Conservation (phyloP, 2,797 vertebrate species). For the Pangasius sanitwongsei region DNA sequence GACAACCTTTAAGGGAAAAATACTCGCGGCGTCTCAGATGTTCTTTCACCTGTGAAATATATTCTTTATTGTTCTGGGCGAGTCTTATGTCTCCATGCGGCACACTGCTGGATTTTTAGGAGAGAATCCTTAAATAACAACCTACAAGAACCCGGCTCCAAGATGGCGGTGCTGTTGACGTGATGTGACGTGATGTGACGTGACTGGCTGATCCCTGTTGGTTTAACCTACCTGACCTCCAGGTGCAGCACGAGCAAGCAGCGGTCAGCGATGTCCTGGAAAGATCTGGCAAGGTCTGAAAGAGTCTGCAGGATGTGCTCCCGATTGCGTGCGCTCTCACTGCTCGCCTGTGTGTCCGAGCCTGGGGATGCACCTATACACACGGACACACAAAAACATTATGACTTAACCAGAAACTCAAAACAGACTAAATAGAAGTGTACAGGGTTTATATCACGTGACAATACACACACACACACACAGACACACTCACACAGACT, state of each 20-base stretch:
- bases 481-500: not conserved
- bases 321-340: conserved; percentile 82
- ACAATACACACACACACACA: not conserved
- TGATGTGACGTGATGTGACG: not conserved
- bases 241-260: conserved; percentile 92
- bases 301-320: conserved; percentile 95
- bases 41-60: not conserved
- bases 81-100: not conserved
- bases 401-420: not conserved
- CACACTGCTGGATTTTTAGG: not conserved
- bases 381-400: not conserved
- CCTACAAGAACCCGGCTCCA: not conserved
- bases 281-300: conserved; percentile 85
- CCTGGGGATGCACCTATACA: conserved; percentile 71
- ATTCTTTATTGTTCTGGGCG: not conserved
- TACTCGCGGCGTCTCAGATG: not conserved
- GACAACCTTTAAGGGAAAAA: not conserved
- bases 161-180: not conserved
- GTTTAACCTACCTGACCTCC: conserved; percentile 88
- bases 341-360: conserved; percentile 78
- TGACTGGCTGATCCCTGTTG: not conserved
- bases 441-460: conserved; percentile 30
- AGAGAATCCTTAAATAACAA: not conserved
- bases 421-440: conserved; percentile 46
- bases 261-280: conserved; percentile 94